Percentiles rank a stretch among this genome's conserved stretches.
Evolutionary conservation across 2,888 invertebrate genomes (phyloP).

Genomic region (Agrilus cyanescens): DNA sequence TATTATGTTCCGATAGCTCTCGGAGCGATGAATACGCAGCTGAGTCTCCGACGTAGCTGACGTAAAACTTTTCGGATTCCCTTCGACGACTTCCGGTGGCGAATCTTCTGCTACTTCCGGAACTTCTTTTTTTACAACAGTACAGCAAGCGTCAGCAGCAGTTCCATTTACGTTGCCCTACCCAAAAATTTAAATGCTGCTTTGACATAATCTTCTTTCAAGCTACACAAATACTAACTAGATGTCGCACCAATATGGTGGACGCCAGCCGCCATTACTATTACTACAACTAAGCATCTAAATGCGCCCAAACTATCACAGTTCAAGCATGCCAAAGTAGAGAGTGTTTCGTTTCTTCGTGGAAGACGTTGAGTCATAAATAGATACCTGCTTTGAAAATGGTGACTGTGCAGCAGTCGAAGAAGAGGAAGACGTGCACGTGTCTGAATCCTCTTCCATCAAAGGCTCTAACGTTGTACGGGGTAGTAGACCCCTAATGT

Average conservation of each 20-base stretch:
- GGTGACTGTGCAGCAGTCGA: constrained; percentile 28
- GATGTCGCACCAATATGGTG: too few relatives aligned
- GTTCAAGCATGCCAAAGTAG: too few relatives aligned
- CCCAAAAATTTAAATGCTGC: constrained; percentile 30
- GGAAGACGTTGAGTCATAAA: constrained; percentile 5
- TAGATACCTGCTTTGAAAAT: constrained; percentile 36
- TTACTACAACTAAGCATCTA: too few relatives aligned
- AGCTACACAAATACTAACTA: too few relatives aligned
- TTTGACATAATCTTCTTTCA: too few relatives aligned
- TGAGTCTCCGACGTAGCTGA: constrained; percentile 11
- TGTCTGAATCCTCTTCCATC: constrained; percentile 70
- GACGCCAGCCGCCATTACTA: too few relatives aligned
- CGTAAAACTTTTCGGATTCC: constrained; percentile 13
- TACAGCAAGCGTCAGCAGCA: constrained; percentile 43
- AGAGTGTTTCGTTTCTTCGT: neutral
- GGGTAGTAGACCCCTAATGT: constrained; percentile 56
- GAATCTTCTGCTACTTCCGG: constrained; percentile 11
- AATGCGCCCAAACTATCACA: too few relatives aligned
- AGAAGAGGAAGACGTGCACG: constrained; percentile 42
- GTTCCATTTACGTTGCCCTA: constrained; percentile 39
- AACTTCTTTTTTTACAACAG: constrained; percentile 29
- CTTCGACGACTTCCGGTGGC: constrained; percentile 13
- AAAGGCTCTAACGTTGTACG: constrained; percentile 70
- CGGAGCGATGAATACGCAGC: constrained; percentile 43
- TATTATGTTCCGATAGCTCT: constrained; percentile 35